Evolutionary conservation across 2,113 vertebrate genomes (phyloP), one percentile per base, ranked within the genome.

Genomic region (Tragulus kanchil): DNA sequence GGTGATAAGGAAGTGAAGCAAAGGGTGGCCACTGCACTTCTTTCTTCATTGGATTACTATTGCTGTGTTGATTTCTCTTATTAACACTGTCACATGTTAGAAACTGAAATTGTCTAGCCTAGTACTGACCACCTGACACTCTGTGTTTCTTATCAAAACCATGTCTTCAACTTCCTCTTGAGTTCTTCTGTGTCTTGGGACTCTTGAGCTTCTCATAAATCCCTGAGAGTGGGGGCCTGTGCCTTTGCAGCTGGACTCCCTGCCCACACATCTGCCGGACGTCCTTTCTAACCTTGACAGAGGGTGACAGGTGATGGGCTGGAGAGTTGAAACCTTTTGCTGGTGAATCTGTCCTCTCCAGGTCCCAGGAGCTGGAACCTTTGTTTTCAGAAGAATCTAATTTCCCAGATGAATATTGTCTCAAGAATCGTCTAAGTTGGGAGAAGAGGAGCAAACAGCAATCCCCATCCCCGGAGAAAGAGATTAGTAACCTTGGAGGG

Each of bases 311-410:
- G 58, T 4, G 5, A 7, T 67, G 56, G 15, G 45, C 64, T 25
- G 8, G 67, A 52, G n/a, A 81, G 14, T 36, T 61, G 58, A 78
- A 71, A 14, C 21, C 69, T 71, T 90, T 75, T 36, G 25, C 73
- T 87, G 87, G 31, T 3, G 0, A 50, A 77, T 79, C 84, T 67
- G 13, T 61, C 62, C 71, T 58, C 14, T 42, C 52, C 64, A 62
- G 64, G 36, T 36, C 45, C 61, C 77, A 91, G 77, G 45, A 82
- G 48, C 65, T 21, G 9, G 54, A 87, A 42, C 48, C 21, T 96
- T 84, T 94, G 77, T 95, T 92, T 93, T 90, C 87, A 61, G 58
- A 96, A 69, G 62, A 85, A 48, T 82, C 75, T 92, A 36, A 94
- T 65, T 96, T 95, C 93, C 92, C 71, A 56, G 75, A 50, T 54